Evolutionary conservation across 2,797 vertebrate genomes (phyloP).

Genomic region (Podarcis siculus): DNA sequence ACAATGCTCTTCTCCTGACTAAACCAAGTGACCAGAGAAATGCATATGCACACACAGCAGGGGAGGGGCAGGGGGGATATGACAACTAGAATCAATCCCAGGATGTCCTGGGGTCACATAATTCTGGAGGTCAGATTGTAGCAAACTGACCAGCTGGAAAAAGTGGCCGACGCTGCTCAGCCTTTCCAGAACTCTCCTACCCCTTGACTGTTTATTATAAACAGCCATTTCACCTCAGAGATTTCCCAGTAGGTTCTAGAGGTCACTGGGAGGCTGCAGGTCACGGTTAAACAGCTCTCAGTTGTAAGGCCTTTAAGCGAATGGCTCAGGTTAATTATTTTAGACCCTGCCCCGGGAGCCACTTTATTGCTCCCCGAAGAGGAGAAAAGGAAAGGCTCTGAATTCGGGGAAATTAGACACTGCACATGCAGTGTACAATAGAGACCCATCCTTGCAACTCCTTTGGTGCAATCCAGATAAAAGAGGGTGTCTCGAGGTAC

Average conservation of each 20-base stretch:
- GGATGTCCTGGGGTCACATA: slow-evolving; percentile 14
- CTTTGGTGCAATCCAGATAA: not conserved
- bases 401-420: not conserved
- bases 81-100: slow-evolving; percentile 14
- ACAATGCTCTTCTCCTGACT: not conserved
- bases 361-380: not conserved
- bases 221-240: slow-evolving; percentile 10
- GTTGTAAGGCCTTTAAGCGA: slow-evolving; percentile 15
- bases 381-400: not conserved
- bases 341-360: not conserved
- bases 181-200: not conserved
- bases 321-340: slow-evolving; percentile 32
- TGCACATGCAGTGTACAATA: not conserved
- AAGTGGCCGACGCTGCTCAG: not conserved
- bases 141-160: not conserved
- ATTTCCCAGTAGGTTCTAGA: slow-evolving; percentile 5
- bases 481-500: not conserved
- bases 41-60: not conserved
- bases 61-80: not conserved
- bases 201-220: slow-evolving; percentile 23
- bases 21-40: not conserved
- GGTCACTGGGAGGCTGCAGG: slow-evolving; percentile 28
- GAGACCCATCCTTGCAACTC: not conserved
- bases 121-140: not conserved
- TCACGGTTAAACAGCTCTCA: slow-evolving; percentile 34